These are phyloP conservation scores for Rhagologus leucostigma DNA, from an alignment of 2,113 vertebrate species.

Conservation along the genomic window DNA sequence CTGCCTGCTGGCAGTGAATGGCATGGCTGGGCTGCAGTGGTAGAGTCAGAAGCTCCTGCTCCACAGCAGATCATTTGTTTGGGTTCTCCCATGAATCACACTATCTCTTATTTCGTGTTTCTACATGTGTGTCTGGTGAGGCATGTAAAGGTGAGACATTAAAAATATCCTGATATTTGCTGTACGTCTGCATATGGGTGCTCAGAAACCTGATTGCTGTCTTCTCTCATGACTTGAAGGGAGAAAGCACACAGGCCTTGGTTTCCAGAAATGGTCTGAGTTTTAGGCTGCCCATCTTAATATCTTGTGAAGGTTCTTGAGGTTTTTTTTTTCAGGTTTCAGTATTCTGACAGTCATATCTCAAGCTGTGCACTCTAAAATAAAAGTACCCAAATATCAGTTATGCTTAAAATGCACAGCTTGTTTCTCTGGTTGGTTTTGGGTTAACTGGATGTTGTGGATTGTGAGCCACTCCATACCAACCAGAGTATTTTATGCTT, in stretches of 20 bases:
- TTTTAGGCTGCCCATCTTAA: background rate
- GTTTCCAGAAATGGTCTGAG: background rate
- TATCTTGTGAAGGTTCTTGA: background rate
- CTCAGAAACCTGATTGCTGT: background rate
- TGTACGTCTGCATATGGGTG: background rate
- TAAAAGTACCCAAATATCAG: background rate
- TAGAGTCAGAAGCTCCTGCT: background rate
- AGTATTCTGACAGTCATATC: background rate
- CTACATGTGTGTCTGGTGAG: background rate
- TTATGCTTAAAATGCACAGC: background rate
- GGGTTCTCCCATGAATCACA: background rate
- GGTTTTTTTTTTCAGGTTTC: background rate
- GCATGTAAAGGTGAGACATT: background rate
- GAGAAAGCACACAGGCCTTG: background rate
- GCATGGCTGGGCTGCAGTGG: background rate
- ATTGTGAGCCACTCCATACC: background rate
- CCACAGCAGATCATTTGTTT: background rate
- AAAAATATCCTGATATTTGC: background rate
- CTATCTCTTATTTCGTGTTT: background rate
- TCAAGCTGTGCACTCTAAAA: background rate
- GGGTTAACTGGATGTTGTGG: background rate
- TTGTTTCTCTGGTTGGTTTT: background rate
- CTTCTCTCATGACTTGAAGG: background rate
- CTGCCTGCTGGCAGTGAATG: background rate
- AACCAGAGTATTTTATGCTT: background rate